phyloP scores from a whole-genome alignment of 1,140 invertebrate species.

The Atta colombica region DNA sequence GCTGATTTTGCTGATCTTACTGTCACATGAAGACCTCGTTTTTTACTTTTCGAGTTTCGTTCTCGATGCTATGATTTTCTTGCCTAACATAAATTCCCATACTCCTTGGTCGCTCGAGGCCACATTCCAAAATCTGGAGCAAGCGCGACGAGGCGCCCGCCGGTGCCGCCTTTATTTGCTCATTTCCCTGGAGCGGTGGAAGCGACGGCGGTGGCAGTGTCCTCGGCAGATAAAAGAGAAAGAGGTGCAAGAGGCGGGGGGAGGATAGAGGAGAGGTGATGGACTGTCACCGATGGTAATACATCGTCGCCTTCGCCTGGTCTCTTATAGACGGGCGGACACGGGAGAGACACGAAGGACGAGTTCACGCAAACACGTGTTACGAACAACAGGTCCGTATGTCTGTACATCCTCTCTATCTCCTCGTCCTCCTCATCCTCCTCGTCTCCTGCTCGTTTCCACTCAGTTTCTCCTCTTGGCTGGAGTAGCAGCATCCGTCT shows the following conservation, averaged over 20 bases:
- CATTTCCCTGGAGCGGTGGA: conserved; percentile 79
- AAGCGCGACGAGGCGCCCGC: conserved; percentile 76
- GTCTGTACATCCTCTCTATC: conserved; percentile 72
- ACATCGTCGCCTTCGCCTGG: conserved; percentile 83
- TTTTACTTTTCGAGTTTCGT: conserved; percentile 28
- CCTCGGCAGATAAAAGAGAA: conserved; percentile 64
- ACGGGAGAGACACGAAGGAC: conserved; percentile 71
- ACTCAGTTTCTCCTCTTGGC: conserved; percentile 66
- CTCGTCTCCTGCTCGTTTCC: conserved; percentile 62
- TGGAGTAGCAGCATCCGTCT: conserved; percentile 52
- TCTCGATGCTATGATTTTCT: background rate
- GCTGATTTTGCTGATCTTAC: background rate
- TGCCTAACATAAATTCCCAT: conserved; percentile 11
- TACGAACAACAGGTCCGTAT: conserved; percentile 81
- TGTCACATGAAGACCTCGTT: background rate
- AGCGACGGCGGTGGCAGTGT: conserved; percentile 43
- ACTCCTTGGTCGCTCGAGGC: conserved; percentile 53
- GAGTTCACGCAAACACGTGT: conserved; percentile 86
- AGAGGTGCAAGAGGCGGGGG: conserved; percentile 35
- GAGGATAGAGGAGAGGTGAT: conserved; percentile 75
- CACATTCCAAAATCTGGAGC: conserved; percentile 82
- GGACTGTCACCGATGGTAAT: conserved; percentile 85
- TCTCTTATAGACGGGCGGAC: conserved; percentile 77
- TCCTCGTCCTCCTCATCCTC: background rate
- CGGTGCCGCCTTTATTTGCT: conserved; percentile 82